These are phyloP conservation scores for Liasis olivaceus DNA, from an alignment of 2,797 vertebrate genomes.

Conservation along the genomic window DNA sequence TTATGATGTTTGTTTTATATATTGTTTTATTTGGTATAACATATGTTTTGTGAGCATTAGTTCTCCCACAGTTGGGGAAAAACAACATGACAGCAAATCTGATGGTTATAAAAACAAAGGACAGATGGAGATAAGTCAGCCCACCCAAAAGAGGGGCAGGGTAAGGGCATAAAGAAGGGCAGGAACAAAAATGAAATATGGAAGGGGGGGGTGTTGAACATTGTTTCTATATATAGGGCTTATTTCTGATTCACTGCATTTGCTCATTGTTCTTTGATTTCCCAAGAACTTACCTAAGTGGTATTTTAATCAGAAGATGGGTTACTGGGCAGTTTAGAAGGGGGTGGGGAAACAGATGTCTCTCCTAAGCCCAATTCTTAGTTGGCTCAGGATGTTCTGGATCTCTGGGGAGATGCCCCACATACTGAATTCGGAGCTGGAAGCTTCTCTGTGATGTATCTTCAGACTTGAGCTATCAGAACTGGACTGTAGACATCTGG, in stretches of 20 bases:
- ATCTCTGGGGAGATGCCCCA: neutral
- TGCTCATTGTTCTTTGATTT: neutral
- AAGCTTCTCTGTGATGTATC: neutral
- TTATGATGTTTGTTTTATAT: neutral
- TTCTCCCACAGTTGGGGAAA: neutral
- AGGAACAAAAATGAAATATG: neutral
- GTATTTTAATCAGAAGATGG: neutral
- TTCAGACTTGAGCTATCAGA: neutral
- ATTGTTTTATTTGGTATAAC: neutral
- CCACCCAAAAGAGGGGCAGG: neutral
- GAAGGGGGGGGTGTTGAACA: neutral
- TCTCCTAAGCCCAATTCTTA: neutral
- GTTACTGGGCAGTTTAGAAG: neutral
- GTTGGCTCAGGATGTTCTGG: neutral
- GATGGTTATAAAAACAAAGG: neutral
- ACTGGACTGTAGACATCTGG: neutral
- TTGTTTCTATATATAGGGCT: neutral
- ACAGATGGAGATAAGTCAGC: neutral
- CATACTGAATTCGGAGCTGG: neutral
- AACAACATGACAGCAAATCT: neutral
- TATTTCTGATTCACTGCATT: neutral
- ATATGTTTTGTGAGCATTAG: neutral
- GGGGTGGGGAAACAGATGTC: too few species aligned
- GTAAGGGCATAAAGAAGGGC: neutral
- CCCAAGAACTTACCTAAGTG: neutral